A percentile compares a stretch with the other conserved stretches of the same genome.
Evolutionary conservation across 2,797 vertebrate genomes (phyloP).

Genomic region (Lacerta viridis): DNA sequence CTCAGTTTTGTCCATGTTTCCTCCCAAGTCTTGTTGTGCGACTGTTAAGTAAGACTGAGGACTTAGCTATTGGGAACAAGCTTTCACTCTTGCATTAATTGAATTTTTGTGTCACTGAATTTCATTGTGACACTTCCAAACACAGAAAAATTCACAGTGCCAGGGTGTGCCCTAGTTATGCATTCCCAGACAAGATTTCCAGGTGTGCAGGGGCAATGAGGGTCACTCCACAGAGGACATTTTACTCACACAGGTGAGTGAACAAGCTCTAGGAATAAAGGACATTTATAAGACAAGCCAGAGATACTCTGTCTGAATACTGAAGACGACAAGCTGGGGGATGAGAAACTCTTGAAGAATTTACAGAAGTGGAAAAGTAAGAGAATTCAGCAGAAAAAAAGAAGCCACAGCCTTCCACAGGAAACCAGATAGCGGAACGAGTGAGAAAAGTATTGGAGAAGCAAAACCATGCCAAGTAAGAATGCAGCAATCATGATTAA

Average conservation of each 20-base stretch:
- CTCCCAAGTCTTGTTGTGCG: background rate
- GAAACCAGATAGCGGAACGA: slow-evolving; percentile 43
- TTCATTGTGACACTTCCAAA: background rate
- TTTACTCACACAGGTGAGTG: background rate
- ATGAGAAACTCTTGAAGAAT: slow-evolving; percentile 53
- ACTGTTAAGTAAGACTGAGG: background rate
- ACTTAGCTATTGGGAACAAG: background rate
- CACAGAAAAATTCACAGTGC: background rate
- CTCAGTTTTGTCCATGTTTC: background rate
- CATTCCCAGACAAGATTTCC: background rate
- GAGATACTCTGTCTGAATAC: slow-evolving; percentile 50
- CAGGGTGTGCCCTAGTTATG: background rate
- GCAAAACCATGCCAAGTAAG: background rate
- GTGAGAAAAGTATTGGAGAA: slow-evolving; percentile 44
- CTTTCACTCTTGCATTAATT: background rate
- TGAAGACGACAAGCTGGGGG: slow-evolving; percentile 6
- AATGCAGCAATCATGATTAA: background rate
- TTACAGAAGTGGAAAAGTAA: background rate
- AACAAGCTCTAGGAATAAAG: slow-evolving; percentile 40
- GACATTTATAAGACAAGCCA: accelerated
- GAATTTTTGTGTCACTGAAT: background rate
- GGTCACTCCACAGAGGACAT: background rate
- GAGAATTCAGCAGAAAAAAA: background rate
- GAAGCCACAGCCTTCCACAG: slow-evolving; percentile 34
- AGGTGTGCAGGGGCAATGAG: background rate